Conservation (phyloP, 1,140 invertebrate species). For the Aphis craccivora region DNA sequence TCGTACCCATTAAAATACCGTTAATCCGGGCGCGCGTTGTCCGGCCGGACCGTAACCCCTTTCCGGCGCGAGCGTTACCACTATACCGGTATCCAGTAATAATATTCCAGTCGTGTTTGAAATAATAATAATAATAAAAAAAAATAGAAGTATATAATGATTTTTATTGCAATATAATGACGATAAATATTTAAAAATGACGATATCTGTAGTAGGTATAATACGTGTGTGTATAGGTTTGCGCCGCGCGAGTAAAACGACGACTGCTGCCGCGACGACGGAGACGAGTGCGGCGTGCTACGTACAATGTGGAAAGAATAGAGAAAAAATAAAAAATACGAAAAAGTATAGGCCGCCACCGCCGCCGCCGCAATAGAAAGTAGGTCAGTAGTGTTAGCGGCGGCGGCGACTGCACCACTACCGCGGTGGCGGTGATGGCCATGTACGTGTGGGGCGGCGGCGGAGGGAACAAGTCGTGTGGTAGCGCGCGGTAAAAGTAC, state of each 20-base stretch:
- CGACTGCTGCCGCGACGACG: not conserved
- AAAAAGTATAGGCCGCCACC: not conserved
- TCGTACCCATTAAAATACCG: slow-evolving; percentile 13
- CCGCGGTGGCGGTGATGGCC: not conserved
- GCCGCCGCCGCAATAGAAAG: slow-evolving; percentile 13
- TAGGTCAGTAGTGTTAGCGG: slow-evolving; percentile 52
- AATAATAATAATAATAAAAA: not conserved
- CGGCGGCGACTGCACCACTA: not conserved
- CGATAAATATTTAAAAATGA: not conserved
- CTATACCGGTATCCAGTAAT: not conserved
- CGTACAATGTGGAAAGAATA: not conserved
- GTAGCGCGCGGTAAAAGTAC: slow-evolving; percentile 20
- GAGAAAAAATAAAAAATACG: not conserved
- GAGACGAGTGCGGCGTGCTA: not conserved
- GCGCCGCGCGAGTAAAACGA: not conserved
- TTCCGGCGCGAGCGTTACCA: not conserved
- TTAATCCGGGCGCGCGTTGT: not conserved
- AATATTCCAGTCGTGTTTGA: not conserved
- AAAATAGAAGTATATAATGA: not conserved
- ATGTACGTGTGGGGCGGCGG: not conserved
- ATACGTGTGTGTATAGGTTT: not conserved
- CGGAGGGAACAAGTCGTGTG: slow-evolving; percentile 27
- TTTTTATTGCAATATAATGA: not conserved
- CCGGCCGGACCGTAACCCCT: not conserved
- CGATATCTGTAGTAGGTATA: not conserved